A percentile compares a stretch with the other conserved stretches of the same genome.
Evolutionary conservation across 2,113 vertebrate genomes (phyloP).

Genomic region (Chelonoidis abingdonii): DNA sequence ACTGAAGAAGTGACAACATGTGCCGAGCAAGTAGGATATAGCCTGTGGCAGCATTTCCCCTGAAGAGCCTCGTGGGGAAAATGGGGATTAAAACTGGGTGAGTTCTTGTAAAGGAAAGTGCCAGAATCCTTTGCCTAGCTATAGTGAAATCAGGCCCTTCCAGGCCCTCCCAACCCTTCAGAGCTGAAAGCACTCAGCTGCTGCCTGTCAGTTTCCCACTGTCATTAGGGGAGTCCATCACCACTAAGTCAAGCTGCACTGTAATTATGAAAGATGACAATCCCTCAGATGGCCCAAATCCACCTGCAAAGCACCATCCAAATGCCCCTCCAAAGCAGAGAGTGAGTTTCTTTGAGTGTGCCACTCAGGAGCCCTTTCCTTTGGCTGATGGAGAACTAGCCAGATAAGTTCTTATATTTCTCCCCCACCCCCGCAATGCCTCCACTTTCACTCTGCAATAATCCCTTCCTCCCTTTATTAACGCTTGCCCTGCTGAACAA

Average conservation of each 20-base stretch:
- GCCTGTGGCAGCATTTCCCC: not conserved
- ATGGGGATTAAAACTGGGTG: not conserved
- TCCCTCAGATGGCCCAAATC: not conserved
- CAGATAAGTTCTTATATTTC: not conserved
- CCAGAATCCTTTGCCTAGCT: not conserved
- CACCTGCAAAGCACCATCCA: not conserved
- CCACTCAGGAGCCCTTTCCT: not conserved
- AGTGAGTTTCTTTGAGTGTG: not conserved
- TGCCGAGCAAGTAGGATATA: too few relatives aligned
- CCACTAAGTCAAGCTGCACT: not conserved
- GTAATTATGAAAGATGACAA: not conserved
- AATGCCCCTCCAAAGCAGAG: not conserved
- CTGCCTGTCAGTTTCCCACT: not conserved
- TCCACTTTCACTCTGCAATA: not conserved
- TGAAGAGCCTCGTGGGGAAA: fast-evolving
- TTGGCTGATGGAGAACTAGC: not conserved
- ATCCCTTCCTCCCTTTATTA: not conserved
- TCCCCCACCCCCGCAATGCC: not conserved
- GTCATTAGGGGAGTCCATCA: not conserved
- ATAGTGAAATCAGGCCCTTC: not conserved
- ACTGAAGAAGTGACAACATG: not conserved
- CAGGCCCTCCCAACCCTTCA: not conserved
- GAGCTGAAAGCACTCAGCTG: not conserved
- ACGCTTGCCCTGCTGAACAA: not conserved
- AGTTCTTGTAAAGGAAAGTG: not conserved